Evolutionary conservation across 2,888 invertebrate species (phyloP).

Genomic region (Cataglyphis cursor): DNA sequence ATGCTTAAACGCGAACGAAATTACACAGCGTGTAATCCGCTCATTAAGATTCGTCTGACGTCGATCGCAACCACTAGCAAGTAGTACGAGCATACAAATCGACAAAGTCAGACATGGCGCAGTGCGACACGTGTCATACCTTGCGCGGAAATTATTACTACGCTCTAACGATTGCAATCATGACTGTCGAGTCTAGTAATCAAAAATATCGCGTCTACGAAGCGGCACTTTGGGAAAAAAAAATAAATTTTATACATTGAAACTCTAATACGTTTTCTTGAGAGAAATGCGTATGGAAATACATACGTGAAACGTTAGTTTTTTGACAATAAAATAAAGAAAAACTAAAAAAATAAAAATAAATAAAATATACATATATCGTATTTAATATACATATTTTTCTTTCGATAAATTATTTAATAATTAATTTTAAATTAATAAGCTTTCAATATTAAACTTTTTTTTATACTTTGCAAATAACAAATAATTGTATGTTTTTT

Average conservation of each 20-base stretch:
- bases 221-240: not conserved
- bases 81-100: constrained; percentile 66
- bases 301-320: not conserved
- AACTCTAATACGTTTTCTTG: not conserved
- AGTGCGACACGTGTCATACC: constrained; percentile 14
- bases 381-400: not conserved
- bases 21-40: constrained; percentile 28
- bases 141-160: constrained; percentile 1
- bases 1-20: constrained; percentile 19
- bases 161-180: not conserved
- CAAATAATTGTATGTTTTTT: not conserved
- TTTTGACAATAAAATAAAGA: not conserved
- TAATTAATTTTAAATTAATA: not conserved
- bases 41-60: constrained; percentile 58
- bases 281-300: not conserved
- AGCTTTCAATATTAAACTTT: not conserved
- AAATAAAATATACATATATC: not conserved
- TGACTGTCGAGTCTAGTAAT: not conserved
- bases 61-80: constrained; percentile 71
- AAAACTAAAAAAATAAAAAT: not conserved
- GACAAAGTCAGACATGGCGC: constrained; percentile 39
- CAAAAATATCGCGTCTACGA: not conserved
- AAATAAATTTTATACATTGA: not conserved
- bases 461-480: not conserved
- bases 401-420: not conserved